Base-by-base conservation (phyloP, 2,888 invertebrate genomes). In the Gymnocheta viridis region DNA sequence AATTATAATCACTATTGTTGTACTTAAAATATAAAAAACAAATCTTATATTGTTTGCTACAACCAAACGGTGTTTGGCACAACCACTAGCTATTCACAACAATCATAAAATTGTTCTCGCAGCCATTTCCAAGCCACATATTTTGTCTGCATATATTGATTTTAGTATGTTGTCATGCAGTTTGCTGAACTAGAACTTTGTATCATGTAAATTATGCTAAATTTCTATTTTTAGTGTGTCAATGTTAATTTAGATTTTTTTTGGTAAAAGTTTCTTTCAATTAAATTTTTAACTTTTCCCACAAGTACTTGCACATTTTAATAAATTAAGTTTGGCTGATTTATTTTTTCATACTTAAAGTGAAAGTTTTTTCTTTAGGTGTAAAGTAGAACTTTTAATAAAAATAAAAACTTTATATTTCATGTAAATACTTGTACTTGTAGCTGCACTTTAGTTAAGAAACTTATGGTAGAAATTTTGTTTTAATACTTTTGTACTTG, bases 401-500 rank as follows among this genome's bases (percentile, higher is more conserved):
- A 70, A 62, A 69, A 38, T 38, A 49, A 49, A n/a, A n/a, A n/a
- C n/a, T n/a, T n/a, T 38, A 14, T 54, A 22, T 56, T 54, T 54
- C 14, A 49, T 70, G 38, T 70, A 70, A 78, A 78, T 66, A 47
- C 35, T 47, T 38, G 49, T 51, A 47, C 47, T 58, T 76, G 66
- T 54, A 38, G 22, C 66, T 66, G 66, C 49, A 44, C 10, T 44
- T 56, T 27, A 67, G 56, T 66, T 70, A 29, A 32, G 24, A 62
- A 78, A 70, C 49, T 69, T 77, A 41, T 49, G 56, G 49, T 29
- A 62, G 47, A 62, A 64, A 64, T 44, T 51, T 64, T 64, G 12
- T 44, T 64, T 74, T 54, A 44, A 41, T 74, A 74, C 51, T 74
- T 64, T 54, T 29, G n/a, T 38, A 54, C 74, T 74, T 47, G 64